These are phyloP conservation scores for Seriola dumerili DNA, from an alignment of 2,113 vertebrate genomes.

Conservation along the genomic window DNA sequence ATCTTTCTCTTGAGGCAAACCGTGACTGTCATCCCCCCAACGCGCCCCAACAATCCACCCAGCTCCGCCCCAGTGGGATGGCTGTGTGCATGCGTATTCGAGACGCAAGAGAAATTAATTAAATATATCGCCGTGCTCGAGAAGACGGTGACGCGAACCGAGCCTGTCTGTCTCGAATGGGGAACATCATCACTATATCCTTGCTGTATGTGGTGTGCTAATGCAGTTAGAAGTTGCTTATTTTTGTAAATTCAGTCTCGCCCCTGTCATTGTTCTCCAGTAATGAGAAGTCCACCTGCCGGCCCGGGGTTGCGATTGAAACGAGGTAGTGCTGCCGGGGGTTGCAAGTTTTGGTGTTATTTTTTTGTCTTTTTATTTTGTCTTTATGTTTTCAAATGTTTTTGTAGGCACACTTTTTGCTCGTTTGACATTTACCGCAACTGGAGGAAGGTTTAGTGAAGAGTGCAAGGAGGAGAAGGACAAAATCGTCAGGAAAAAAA, in stretches of 20 bases:
- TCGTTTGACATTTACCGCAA: conserved; percentile 10
- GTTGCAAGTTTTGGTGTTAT: conserved; percentile 10
- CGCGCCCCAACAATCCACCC: too few relatives aligned
- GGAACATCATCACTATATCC: conserved; percentile 7
- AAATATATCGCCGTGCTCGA: conserved; percentile 22
- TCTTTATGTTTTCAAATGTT: background rate
- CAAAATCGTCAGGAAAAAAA: conserved; percentile 37
- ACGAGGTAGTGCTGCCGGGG: conserved; percentile 36
- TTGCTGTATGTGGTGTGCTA: conserved; percentile 45
- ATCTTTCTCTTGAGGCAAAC: conserved; percentile 15
- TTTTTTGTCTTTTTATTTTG: background rate
- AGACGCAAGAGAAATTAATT: conserved; percentile 42
- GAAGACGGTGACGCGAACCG: conserved; percentile 29
- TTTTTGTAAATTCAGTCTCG: conserved; percentile 25
- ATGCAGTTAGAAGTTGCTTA: conserved; percentile 48
- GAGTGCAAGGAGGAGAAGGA: conserved; percentile 52
- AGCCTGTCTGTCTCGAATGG: conserved; percentile 44
- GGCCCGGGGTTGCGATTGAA: conserved; percentile 59
- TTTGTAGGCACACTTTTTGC: conserved; percentile 33
- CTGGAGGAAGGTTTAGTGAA: conserved; percentile 36
- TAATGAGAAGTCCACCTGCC: conserved; percentile 68
- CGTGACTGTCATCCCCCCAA: conserved; percentile 34
- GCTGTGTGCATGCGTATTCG: too few relatives aligned
- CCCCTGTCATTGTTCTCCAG: conserved; percentile 31
- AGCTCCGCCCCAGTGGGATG: too few relatives aligned